phyloP scores from a whole-genome alignment of 2,797 vertebrate genomes.

The Pteronotus mesoamericanus region DNA sequence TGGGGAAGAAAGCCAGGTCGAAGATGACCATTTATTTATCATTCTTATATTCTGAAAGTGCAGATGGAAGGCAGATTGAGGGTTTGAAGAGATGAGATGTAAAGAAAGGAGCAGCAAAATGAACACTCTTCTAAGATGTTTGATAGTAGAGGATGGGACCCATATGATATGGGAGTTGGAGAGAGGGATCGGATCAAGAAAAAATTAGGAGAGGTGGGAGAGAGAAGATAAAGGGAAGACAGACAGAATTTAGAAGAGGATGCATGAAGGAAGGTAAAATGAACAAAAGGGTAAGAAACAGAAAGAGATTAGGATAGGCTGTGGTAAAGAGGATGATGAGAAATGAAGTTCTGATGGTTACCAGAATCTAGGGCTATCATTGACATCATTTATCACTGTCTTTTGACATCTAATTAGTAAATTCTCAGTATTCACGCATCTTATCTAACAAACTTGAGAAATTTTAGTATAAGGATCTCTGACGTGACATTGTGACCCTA shows the following conservation, averaged over 20 bases:
- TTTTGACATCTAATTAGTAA: background rate
- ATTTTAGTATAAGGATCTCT: background rate
- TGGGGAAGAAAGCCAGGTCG: background rate
- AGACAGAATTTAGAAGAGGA: background rate
- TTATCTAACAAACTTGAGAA: background rate
- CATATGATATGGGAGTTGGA: background rate
- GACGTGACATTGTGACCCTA: background rate
- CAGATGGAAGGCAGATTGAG: background rate
- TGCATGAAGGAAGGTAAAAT: background rate
- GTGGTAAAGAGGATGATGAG: background rate
- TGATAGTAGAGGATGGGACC: background rate
- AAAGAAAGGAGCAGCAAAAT: background rate
- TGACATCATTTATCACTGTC: background rate
- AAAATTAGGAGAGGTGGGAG: background rate
- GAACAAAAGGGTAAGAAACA: background rate
- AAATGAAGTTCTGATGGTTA: background rate
- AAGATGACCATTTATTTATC: background rate
- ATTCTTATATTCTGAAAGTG: background rate
- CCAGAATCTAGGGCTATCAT: background rate
- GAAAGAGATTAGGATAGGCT: background rate
- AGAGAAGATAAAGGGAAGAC: background rate
- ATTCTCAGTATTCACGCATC: background rate
- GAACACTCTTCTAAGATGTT: background rate
- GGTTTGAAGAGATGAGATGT: background rate
- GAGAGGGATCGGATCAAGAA: background rate